These are phyloP conservation scores for Dolichallabes microphthalmus DNA, from an alignment of 2,113 vertebrate genomes.

Conservation along the genomic window DNA sequence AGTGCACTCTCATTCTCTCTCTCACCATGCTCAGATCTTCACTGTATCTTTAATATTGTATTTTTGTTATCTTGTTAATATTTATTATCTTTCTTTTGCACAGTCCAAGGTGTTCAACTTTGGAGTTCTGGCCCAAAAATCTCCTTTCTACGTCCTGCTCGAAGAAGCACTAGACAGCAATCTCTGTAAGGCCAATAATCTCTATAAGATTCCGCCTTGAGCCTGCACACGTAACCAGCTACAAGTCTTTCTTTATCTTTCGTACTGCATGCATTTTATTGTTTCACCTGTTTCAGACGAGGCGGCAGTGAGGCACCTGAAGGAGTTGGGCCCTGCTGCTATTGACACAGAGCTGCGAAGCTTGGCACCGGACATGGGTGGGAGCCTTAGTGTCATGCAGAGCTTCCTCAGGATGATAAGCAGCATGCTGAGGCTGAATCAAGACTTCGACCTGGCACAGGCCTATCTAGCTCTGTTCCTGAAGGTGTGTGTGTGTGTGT, in stretches of 20 bases:
- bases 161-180: conserved; percentile 74
- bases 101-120: conserved; percentile 87
- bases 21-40: no score
- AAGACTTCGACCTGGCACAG: conserved; percentile 90
- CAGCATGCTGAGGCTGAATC: conserved; percentile 79
- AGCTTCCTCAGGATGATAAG: conserved; percentile 86
- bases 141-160: conserved; percentile 79
- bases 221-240: not conserved
- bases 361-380: conserved; percentile 83
- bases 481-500: conserved; percentile 82
- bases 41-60: no score
- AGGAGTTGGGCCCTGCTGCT: conserved; percentile 78
- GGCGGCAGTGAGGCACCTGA: conserved; percentile 74
- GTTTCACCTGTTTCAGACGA: conserved; percentile 67
- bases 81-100: conserved; percentile 48
- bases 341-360: conserved; percentile 81
- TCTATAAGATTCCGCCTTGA: not conserved
- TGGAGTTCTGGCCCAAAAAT: conserved; percentile 81
- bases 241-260: not conserved
- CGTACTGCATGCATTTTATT: not conserved
- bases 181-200: conserved; percentile 77
- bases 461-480: conserved; percentile 90
- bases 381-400: conserved; percentile 73
- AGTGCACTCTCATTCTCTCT: not conserved
- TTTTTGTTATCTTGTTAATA: no score